Evolutionary conservation across 1,140 invertebrate genomes (phyloP).

Genomic region (Zaprionus vittiger): DNA sequence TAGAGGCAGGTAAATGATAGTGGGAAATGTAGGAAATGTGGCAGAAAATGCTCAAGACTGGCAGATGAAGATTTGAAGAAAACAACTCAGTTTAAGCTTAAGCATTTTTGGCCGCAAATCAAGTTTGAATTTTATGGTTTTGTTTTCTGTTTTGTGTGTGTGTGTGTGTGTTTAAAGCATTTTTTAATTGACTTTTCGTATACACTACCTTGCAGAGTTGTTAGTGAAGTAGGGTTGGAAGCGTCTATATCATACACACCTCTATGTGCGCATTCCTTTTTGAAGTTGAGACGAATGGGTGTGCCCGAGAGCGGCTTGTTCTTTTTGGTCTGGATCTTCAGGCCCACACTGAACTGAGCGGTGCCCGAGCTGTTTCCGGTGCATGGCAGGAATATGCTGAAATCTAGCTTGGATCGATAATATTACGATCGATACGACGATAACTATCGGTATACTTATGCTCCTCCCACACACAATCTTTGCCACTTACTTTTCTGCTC

Average conservation of each 20-base stretch:
- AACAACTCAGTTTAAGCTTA: neutral
- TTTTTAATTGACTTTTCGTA: constrained; percentile 74
- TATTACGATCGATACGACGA: constrained; percentile 2
- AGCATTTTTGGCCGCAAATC: constrained; percentile 14
- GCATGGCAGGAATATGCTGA: constrained; percentile 96
- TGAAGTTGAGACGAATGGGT: constrained; percentile 93
- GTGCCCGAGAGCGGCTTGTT: constrained; percentile 93
- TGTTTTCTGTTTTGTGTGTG: neutral
- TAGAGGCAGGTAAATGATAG: neutral
- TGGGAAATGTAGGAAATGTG: no score
- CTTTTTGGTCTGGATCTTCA: constrained; percentile 92
- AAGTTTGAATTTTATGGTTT: constrained; percentile 11
- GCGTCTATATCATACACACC: constrained; percentile 89
- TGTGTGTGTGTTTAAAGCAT: constrained; percentile 66
- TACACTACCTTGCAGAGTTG: constrained; percentile 85
- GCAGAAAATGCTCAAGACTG: neutral
- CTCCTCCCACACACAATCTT: neutral
- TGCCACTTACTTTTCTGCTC: constrained; percentile 90
- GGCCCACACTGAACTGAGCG: constrained; percentile 94
- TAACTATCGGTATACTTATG: no score
- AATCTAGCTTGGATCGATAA: constrained; percentile 87
- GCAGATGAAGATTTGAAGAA: neutral
- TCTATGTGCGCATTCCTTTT: constrained; percentile 97
- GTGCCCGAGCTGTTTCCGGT: constrained; percentile 94
- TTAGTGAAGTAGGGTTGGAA: constrained; percentile 84